phyloP scores from a whole-genome alignment of 2,113 vertebrate genomes.

The Miniopterus natalensis region DNA sequence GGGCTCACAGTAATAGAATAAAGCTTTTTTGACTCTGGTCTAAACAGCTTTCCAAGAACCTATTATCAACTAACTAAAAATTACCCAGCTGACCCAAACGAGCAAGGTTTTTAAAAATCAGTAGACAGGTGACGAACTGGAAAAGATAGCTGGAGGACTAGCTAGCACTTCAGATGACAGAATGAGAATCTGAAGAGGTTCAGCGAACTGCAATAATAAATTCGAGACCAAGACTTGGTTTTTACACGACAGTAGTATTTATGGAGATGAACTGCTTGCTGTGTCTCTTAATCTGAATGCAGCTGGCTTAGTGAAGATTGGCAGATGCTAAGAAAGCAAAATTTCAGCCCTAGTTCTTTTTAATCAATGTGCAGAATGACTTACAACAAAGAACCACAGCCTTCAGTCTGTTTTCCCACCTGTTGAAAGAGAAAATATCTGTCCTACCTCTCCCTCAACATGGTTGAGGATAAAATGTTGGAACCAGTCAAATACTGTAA shows the following conservation, averaged over 20 bases:
- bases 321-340: constrained; percentile 21
- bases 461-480: neutral
- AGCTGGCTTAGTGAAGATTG: neutral
- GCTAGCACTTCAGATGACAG: neutral
- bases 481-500: neutral
- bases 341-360: neutral
- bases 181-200: constrained; percentile 6
- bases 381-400: neutral
- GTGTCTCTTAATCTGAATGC: neutral
- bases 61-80: neutral
- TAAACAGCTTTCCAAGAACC: constrained; percentile 23
- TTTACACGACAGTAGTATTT: neutral
- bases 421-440: neutral
- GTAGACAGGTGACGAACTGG: neutral
- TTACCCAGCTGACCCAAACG: neutral
- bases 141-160: neutral
- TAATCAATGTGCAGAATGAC: constrained; percentile 1
- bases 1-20: neutral
- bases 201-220: neutral
- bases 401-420: neutral
- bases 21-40: neutral
- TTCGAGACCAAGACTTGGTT: neutral
- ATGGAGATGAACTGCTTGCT: neutral
- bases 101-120: neutral
- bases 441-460: neutral